Base-by-base conservation (phyloP, 2,113 vertebrate genomes). In the Alosa alosa region DNA sequence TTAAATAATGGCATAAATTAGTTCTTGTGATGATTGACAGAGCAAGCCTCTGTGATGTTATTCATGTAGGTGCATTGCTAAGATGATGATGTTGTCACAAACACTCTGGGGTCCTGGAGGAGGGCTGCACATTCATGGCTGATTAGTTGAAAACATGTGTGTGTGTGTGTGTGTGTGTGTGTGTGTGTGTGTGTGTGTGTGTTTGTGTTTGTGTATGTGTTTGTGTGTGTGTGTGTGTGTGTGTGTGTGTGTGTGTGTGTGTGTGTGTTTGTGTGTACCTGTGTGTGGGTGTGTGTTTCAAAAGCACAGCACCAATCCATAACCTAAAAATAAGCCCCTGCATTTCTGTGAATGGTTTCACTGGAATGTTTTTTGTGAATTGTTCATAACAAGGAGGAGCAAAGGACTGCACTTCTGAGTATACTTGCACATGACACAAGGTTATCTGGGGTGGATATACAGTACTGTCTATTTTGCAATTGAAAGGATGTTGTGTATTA, bases 1-100 rank as follows among this genome's bases (percentile, higher is more conserved):
- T 92, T 90, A 90, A 92, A 92, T 92, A 91, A 94, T 81, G 84
- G 87, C 92, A 93, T 93, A 90, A 93, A 94, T 91, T 88, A 88
- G 91, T 92, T 92, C 91, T 85, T 87, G 83, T 90, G 88, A 92
- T 91, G 93, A 93, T 90, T 91, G 86, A 85, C 46, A 83, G 86
- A 93, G 83, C 57, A 64, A 86, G 86, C 87, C 91, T 44, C 41
- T 91, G 86, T 90, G 89, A 86, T 86, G 88, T 88, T 88, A 89
- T 89, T 88, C 81, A 90, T 81, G 17, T 75, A 91, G 92, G 93
- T 94, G 88, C 89, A 91, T 89, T 87, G 83, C 85, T 81, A 84
- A 88, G 86, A 92, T 93, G 90, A 91, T 64, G 31, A 49, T 81
- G 49, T 83, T 86, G 83, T 44, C 91, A 90, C 91, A 90, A 91